phyloP scores from a whole-genome alignment of 2,113 vertebrate genomes.

The Daboia siamensis region DNA sequence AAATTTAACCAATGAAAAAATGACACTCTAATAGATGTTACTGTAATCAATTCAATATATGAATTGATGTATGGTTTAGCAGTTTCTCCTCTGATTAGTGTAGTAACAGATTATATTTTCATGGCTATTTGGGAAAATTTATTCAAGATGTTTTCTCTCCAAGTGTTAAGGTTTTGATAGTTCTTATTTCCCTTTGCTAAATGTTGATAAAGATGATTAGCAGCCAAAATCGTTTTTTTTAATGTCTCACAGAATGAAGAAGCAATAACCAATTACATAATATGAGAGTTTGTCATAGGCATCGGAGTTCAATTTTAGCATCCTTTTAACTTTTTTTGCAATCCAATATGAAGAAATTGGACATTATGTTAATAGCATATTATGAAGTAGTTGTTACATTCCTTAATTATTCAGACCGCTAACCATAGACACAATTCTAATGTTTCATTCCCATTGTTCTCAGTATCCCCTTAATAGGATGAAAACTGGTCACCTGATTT shows the following conservation, averaged over 20 bases:
- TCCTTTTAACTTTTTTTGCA: neutral
- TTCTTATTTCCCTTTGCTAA: slow-evolving; percentile 62
- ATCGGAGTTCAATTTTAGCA: neutral
- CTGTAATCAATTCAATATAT: slow-evolving; percentile 62
- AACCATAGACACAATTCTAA: slow-evolving; percentile 57
- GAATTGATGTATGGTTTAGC: slow-evolving; percentile 57
- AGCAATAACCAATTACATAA: slow-evolving; percentile 54
- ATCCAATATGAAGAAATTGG: neutral
- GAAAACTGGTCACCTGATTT: slow-evolving; percentile 53
- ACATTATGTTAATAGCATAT: neutral
- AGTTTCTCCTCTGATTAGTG: slow-evolving; percentile 56
- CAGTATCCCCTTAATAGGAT: slow-evolving; percentile 62
- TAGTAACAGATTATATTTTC: slow-evolving; percentile 48
- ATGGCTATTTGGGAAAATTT: slow-evolving; percentile 54
- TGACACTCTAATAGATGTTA: slow-evolving; percentile 45
- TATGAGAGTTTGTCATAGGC: slow-evolving; percentile 57
- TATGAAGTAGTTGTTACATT: neutral
- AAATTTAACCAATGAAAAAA: slow-evolving; percentile 73
- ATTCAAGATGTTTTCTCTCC: slow-evolving; percentile 52
- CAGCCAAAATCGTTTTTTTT: slow-evolving; percentile 46
- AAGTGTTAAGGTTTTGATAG: slow-evolving; percentile 60
- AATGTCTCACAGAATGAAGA: slow-evolving; percentile 61
- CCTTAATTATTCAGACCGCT: slow-evolving; percentile 69
- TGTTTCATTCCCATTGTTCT: slow-evolving; percentile 67
- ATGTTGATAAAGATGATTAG: slow-evolving; percentile 65